These are phyloP conservation scores for Cryptocheilus praepositus DNA, from an alignment of 2,888 invertebrate species.

Conservation along the genomic window DNA sequence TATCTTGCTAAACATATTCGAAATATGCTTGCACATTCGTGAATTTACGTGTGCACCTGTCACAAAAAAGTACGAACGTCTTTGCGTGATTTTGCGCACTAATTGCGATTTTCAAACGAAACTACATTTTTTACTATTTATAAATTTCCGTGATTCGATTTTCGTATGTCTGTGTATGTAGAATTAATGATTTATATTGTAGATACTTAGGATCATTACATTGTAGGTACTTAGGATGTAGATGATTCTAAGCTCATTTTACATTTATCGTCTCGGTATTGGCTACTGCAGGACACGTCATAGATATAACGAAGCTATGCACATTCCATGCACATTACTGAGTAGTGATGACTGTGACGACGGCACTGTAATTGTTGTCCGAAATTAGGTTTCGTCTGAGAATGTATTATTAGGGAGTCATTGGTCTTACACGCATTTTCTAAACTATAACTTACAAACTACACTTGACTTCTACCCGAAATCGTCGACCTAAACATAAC, in stretches of 20 bases:
- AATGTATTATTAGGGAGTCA: constrained; percentile 7
- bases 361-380: constrained; percentile 13
- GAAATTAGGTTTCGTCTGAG: too few relatives aligned
- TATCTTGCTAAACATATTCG: constrained; percentile 42
- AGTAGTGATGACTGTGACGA: too few relatives aligned
- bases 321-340: constrained; percentile 52
- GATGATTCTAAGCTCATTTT: constrained; percentile 27
- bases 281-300: constrained; percentile 31
- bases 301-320: constrained; percentile 46
- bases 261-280: constrained; percentile 24
- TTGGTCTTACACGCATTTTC: constrained; percentile 4
- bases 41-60: constrained; percentile 47
- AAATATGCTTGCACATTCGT: constrained; percentile 53
- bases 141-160: constrained; percentile 32
- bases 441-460: constrained; percentile 5
- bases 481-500: not conserved
- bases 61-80: constrained; percentile 33
- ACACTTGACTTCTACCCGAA: not conserved
- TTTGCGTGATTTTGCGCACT: constrained; percentile 23
- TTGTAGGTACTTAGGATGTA: constrained; percentile 17
- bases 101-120: constrained; percentile 29
- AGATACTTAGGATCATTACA: too few relatives aligned
- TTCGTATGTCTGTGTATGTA: constrained; percentile 27
- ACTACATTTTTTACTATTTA: constrained; percentile 46
- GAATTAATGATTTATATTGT: constrained; percentile 15